Evolutionary conservation across 1,140 invertebrate species (phyloP).

Genomic region (Periplaneta americana): DNA sequence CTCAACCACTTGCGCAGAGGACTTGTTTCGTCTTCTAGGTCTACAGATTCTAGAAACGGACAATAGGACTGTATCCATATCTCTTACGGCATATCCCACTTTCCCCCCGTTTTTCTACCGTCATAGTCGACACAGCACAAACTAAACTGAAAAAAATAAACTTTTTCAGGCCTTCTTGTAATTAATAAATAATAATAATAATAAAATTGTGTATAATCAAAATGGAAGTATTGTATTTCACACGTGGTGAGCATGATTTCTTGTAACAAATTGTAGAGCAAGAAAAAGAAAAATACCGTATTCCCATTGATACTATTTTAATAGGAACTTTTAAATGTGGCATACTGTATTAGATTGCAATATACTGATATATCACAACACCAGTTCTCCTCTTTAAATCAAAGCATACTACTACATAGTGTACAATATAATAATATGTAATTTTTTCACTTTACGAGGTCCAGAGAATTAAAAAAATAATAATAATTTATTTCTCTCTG

Average conservation of each 20-base stretch:
- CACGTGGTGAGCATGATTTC: background rate
- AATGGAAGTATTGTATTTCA: background rate
- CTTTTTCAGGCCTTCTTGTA: background rate
- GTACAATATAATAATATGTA: too few relatives aligned
- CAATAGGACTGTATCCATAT: background rate
- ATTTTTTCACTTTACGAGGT: background rate
- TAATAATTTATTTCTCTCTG: background rate
- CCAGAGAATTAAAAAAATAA: background rate
- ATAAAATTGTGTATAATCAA: background rate
- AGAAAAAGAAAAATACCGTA: background rate
- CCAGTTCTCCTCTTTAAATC: background rate
- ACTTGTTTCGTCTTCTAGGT: too few relatives aligned
- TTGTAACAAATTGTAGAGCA: background rate
- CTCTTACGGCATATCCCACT: background rate
- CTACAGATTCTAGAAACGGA: too few relatives aligned
- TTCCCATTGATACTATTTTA: background rate
- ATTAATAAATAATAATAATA: too few relatives aligned
- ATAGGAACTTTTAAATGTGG: background rate
- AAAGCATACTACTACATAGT: background rate
- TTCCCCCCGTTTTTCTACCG: background rate
- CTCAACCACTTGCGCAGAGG: too few relatives aligned
- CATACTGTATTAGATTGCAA: background rate
- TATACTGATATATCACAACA: background rate
- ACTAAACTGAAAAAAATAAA: background rate
- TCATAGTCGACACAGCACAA: background rate